Evolutionary conservation across 2,113 vertebrate genomes (phyloP), one percentile per base, ranked within the genome.

Genomic region (human): DNA sequence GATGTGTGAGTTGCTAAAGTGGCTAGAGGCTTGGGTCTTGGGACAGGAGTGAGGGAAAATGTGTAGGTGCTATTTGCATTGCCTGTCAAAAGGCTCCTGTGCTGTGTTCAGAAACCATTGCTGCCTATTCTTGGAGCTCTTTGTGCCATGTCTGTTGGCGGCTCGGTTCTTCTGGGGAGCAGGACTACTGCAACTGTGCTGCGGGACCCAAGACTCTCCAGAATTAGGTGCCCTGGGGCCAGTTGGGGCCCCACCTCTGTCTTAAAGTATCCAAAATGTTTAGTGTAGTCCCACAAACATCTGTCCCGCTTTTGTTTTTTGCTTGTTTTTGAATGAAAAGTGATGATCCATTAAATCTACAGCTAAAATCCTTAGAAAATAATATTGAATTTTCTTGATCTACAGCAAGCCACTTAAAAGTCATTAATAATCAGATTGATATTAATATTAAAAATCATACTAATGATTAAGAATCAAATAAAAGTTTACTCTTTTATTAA

Each of bases 321-420:
- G 5, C 55, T 75, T 78, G 10, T 68, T 91, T 93, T 70, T 35
- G 27, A 81, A n/a, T 64, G 75, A 80, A 90, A 90, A 25, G 87
- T 48, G 50, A 78, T 95, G 89, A 97, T 25, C 4, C 12, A 32
- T 90, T 89, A 43, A 78, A 82, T 90, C 84, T 97, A 64, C 30
- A 89, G 72, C 43, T 52, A 76, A 96, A 52, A 55, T 89, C 45
- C 55, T 57, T 38, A 72, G 35, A 32, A 89, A 52, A 9, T 66
- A 20, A 35, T n/a, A 35, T 2, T 61, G 48, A 0, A 52, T 72
- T 48, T 66, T 90, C 5, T 20, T 50, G 38, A 40, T 90, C 48
- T 20, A 5, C 16, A 18, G 5, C 0, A 70, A 92, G 13, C 2
- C 27, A 9, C 45, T 72, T 88, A 38, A 84, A 95, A 14, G 8